phyloP scores from a whole-genome alignment of 2,797 vertebrate species.

The Halcyon smyrnensis region DNA sequence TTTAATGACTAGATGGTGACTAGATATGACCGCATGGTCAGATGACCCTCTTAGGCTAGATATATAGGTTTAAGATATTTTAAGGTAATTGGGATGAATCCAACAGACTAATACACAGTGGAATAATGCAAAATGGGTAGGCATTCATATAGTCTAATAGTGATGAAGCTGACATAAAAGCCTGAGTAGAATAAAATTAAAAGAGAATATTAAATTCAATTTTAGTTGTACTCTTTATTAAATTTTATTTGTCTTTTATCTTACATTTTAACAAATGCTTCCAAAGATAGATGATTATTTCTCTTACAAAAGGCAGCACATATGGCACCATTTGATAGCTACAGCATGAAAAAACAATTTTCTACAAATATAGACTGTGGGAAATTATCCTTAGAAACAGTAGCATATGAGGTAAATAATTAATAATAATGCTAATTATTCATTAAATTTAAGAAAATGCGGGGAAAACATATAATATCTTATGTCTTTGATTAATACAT shows the following conservation, averaged over 20 bases:
- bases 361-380: background rate
- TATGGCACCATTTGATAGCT: constrained; percentile 32
- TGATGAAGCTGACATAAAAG: background rate
- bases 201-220: background rate
- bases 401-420: constrained; percentile 5
- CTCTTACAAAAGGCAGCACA: constrained; percentile 44
- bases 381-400: constrained; percentile 5
- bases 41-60: background rate
- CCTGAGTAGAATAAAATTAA: background rate
- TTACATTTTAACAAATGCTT: constrained; percentile 18
- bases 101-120: background rate
- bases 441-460: background rate
- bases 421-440: constrained; percentile 14
- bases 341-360: background rate
- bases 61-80: background rate
- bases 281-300: constrained; percentile 27
- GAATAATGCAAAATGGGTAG: background rate
- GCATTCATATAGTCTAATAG: background rate
- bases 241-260: constrained; percentile 22
- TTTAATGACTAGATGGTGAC: background rate
- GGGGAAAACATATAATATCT: background rate
- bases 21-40: background rate
- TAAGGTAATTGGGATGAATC: background rate
- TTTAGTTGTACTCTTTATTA: background rate
- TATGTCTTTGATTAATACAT: background rate